Evolutionary conservation across 2,888 invertebrate species (phyloP).

Genomic region (Diadegma fenestrale): DNA sequence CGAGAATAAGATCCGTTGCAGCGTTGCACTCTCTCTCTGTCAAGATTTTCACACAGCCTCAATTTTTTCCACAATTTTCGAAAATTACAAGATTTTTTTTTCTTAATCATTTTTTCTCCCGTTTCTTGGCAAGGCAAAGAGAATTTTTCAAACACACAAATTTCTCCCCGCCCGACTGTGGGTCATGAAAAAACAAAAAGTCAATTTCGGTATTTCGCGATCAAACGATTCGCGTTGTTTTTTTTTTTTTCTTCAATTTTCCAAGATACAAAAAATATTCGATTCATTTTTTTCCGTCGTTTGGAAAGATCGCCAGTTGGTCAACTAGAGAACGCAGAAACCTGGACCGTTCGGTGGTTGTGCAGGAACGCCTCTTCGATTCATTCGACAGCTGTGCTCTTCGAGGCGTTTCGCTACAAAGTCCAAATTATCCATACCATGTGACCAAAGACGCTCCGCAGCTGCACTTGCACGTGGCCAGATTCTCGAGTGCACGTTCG

Average conservation of each 20-base stretch:
- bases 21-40: conserved; percentile 75
- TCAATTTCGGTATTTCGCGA: background rate
- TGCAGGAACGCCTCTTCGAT: conserved; percentile 88
- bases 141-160: background rate
- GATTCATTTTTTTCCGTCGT: background rate
- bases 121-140: background rate
- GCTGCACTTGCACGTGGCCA: conserved; percentile 95
- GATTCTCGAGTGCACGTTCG: conserved; percentile 85
- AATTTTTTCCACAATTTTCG: background rate
- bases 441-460: conserved; percentile 93
- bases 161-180: conserved; percentile 23
- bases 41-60: background rate
- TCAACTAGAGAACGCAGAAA: conserved; percentile 84
- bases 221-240: background rate
- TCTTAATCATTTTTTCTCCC: background rate
- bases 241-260: background rate
- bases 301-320: background rate
- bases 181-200: background rate
- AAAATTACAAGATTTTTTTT: background rate
- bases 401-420: conserved; percentile 88
- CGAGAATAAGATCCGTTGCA: conserved; percentile 80
- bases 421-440: conserved; percentile 72
- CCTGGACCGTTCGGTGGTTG: conserved; percentile 89
- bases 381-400: conserved; percentile 90
- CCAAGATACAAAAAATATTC: background rate